Evolutionary conservation across 2,113 vertebrate species (phyloP), one percentile per base, ranked within the genome.

Genomic region (Carassius gibelio): DNA sequence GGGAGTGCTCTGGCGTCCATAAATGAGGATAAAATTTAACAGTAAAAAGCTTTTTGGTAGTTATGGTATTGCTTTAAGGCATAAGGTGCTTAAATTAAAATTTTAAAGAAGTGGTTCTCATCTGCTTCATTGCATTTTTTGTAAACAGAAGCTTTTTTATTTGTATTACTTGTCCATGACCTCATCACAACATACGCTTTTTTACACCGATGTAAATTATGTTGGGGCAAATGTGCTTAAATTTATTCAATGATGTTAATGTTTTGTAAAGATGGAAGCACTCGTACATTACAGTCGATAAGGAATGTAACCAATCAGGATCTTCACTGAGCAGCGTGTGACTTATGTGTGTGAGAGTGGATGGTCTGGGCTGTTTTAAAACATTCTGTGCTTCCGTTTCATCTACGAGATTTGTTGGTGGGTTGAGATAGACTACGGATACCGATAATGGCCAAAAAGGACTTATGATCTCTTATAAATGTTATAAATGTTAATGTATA

Each of bases 381-480:
- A 82, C 48, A 21, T 36, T 82, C 64, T 82, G 13, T 68, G 62
- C 62, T 89, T 88, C 80, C 87, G 90, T 87, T 85, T 89, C 82
- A 75, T 61, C 87, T 64, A 82, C 76, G 57, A 61, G 45, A 83
- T 59, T 75, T 85, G 75, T 62, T 75, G 38, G 75, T 85, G 85
- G 85, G 87, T 85, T 45, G 87, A 83, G 55, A 75, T 13, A 14
- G 83, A 38, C 75, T 89, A 89, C 88, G 88, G 88, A 34, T n/a
- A 66, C 26, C 50, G 5, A 36, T 34, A 64, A 30, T 6, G 85
- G 10, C 77, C 87, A 88, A 79, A 89, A 84, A 34, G 23, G 0
- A 21, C 13, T 36, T 34, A 2, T 55, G 23, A 11, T 8, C 17
- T 42, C 15, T 15, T 75, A 5, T 66, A 26, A 26, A 26, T 26